Percentiles rank a stretch among this genome's conserved stretches.
These are phyloP conservation scores for Ornithoptera alexandrae DNA, from an alignment of 2,888 invertebrate genomes.

Conservation along the genomic window DNA sequence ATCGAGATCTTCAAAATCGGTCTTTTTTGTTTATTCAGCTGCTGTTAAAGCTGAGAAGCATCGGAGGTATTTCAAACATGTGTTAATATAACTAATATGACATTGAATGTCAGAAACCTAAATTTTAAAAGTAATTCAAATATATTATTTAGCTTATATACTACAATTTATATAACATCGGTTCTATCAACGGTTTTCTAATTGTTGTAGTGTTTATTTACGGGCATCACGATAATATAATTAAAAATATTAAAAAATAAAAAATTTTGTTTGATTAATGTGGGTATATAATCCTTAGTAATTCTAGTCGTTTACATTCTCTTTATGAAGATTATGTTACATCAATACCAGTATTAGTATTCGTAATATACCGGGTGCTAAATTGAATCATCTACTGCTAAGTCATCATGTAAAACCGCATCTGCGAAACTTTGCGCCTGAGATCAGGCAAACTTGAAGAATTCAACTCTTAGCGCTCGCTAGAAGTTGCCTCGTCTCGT, in stretches of 20 bases:
- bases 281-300: too few species aligned
- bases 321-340: conserved; percentile 1
- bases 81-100: neutral
- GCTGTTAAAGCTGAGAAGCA: conserved; percentile 11
- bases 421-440: conserved; percentile 53
- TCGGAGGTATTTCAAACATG: conserved; percentile 1
- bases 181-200: too few species aligned
- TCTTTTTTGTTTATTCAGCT: conserved; percentile 16
- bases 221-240: too few species aligned
- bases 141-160: too few species aligned
- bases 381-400: conserved; percentile 40
- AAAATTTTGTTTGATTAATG: too few species aligned
- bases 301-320: too few species aligned
- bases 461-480: conserved; percentile 38
- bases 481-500: conserved; percentile 68
- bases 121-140: too few species aligned
- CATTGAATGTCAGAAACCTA: too few species aligned
- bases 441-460: conserved; percentile 49
- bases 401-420: conserved; percentile 41
- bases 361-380: conserved; percentile 33
- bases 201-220: too few species aligned
- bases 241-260: too few species aligned
- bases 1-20: conserved; percentile 15
- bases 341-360: conserved; percentile 7
- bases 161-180: too few species aligned